Conservation (phyloP, 2,888 invertebrate genomes). For the Tachystola acroxantha region DNA sequence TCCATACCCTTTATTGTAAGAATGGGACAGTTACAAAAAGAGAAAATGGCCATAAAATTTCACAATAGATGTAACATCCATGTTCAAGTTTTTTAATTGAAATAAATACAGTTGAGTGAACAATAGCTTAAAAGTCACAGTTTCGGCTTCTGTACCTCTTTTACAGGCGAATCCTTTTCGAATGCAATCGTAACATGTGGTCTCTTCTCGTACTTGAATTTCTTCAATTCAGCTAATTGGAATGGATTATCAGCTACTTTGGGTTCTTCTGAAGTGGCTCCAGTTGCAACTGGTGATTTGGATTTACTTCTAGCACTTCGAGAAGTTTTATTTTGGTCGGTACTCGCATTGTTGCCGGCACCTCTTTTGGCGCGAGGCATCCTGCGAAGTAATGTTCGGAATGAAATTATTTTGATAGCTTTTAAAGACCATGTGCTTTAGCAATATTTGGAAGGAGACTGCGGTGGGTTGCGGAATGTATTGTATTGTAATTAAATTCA, state of each 20-base stretch:
- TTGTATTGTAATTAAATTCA: no score
- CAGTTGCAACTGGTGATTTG: neutral
- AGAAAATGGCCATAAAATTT: no score
- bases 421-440: no score
- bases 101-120: no score
- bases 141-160: constrained; percentile 31
- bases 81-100: neutral
- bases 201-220: constrained; percentile 57
- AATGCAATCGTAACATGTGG: constrained; percentile 57
- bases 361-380: constrained; percentile 42
- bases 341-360: neutral
- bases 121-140: no score
- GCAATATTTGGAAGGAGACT: no score
- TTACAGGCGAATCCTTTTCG: constrained; percentile 41
- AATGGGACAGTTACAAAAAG: no score
- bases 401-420: neutral
- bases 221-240: constrained; percentile 40
- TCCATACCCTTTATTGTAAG: no score
- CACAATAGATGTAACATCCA: no score
- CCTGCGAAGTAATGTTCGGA: constrained; percentile 11
- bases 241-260: constrained; percentile 15
- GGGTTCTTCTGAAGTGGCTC: constrained; percentile 16
- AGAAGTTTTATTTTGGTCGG: constrained; percentile 5
- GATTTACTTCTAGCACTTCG: constrained; percentile 6
- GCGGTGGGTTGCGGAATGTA: no score